Evolutionary conservation across 2,888 invertebrate species (phyloP).

Genomic region (Pristionchus exspectatus): DNA sequence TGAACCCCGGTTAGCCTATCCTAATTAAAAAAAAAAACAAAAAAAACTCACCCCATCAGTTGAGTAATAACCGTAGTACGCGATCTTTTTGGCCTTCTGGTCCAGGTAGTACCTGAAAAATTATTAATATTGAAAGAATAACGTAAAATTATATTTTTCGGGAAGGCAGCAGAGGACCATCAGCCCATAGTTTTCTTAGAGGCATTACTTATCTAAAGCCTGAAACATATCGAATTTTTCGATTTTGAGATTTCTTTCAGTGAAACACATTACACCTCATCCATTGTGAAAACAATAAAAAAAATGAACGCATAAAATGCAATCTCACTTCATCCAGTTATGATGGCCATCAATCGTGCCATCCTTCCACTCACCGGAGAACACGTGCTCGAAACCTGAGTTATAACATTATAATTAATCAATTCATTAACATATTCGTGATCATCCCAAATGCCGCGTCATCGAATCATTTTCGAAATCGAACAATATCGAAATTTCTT

Average conservation of each 20-base stretch:
- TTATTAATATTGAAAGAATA: not conserved
- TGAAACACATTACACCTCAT: not conserved
- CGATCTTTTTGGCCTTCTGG: conserved; percentile 75
- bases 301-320: too few relatives aligned
- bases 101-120: conserved; percentile 69
- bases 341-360: conserved; percentile 75
- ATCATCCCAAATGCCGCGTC: too few relatives aligned
- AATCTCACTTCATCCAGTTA: conserved; percentile 59
- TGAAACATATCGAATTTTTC: too few relatives aligned
- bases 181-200: not conserved
- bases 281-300: too few relatives aligned
- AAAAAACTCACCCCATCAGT: conserved; percentile 64
- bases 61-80: conserved; percentile 75
- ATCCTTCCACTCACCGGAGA: conserved; percentile 74
- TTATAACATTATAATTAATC: not conserved
- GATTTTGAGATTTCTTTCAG: too few relatives aligned
- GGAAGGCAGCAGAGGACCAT: not conserved
- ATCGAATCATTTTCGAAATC: not conserved
- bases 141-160: not conserved
- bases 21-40: too few relatives aligned
- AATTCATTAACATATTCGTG: not conserved
- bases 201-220: not conserved
- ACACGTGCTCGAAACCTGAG: conserved; percentile 78
- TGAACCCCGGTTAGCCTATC: too few relatives aligned
- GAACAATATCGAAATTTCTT: not conserved